These are phyloP conservation scores for Strongylocentrotus purpuratus DNA, from an alignment of 35 echinoderm and acorn worm genomes.

Conservation along the genomic window DNA sequence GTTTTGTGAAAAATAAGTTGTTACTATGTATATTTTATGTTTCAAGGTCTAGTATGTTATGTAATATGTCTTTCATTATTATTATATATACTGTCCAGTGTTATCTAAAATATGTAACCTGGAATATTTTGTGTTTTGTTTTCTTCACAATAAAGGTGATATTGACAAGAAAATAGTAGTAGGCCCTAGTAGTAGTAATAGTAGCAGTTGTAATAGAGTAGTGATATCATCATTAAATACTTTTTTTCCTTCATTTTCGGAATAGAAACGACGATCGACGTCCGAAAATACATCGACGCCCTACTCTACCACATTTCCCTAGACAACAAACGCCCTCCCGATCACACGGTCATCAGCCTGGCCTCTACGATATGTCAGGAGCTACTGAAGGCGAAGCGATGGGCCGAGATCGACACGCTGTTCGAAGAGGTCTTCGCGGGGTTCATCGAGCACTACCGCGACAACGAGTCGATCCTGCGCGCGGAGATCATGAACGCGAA, in stretches of 20 bases:
- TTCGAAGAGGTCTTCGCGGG: neutral
- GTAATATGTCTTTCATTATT: too few species aligned
- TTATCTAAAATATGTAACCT: too few species aligned
- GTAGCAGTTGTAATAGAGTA: too few species aligned
- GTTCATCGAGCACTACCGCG: neutral
- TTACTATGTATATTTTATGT: too few species aligned
- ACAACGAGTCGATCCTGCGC: neutral
- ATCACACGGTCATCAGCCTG: neutral
- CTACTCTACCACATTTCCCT: neutral
- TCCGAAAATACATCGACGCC: neutral
- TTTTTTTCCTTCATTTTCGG: neutral
- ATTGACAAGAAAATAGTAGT: too few species aligned
- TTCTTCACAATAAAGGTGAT: too few species aligned
- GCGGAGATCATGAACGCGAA: neutral
- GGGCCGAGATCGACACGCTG: neutral
- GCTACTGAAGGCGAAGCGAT: neutral
- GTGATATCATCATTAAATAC: neutral
- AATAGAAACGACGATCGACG: neutral
- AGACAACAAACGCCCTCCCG: neutral
- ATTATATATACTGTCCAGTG: too few species aligned
- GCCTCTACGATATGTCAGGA: neutral
- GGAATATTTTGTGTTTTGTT: too few species aligned
- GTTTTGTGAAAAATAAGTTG: too few species aligned
- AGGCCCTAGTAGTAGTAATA: too few species aligned
- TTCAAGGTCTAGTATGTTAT: too few species aligned